These are phyloP conservation scores for Valencia hispanica DNA, from an alignment of 2,797 vertebrate species.

Conservation along the genomic window DNA sequence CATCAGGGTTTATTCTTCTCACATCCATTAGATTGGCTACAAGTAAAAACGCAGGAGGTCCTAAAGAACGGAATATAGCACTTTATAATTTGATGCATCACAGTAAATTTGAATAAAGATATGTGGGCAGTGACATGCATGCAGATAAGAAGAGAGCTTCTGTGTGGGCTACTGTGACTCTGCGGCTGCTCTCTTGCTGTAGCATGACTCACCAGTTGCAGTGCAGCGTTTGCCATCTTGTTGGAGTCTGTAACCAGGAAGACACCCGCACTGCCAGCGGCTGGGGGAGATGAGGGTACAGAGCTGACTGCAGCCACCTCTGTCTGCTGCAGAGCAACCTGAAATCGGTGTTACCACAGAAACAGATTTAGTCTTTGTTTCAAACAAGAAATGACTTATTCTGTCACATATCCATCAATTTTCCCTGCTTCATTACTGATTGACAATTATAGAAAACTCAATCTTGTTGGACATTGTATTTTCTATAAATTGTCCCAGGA, in stretches of 20 bases:
- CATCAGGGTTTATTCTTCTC: slow-evolving; percentile 83
- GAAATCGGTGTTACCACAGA: slow-evolving; percentile 23
- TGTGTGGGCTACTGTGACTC: slow-evolving; percentile 20
- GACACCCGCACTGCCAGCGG: slow-evolving; percentile 88
- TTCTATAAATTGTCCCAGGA: neutral
- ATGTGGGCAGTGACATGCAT: neutral
- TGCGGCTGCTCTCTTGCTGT: slow-evolving; percentile 16
- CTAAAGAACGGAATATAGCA: slow-evolving; percentile 65
- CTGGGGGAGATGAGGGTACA: slow-evolving; percentile 80
- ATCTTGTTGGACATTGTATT: neutral
- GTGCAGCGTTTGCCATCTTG: slow-evolving; percentile 83
- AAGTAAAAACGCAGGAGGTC: slow-evolving; percentile 85
- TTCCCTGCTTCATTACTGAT: neutral
- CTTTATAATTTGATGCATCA: neutral
- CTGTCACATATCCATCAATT: neutral
- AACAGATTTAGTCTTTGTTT: neutral
- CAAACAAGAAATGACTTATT: neutral
- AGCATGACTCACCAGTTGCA: slow-evolving; percentile 81
- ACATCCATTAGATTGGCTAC: slow-evolving; percentile 89
- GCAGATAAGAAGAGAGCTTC: neutral
- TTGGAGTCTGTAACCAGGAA: slow-evolving; percentile 88
- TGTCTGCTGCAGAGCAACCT: slow-evolving; percentile 91
- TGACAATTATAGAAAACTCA: neutral
- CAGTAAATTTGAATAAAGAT: neutral
- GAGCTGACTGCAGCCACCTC: slow-evolving; percentile 91